Base-by-base conservation (phyloP, 2,888 invertebrate species). In the Athripsodes cinereus region DNA sequence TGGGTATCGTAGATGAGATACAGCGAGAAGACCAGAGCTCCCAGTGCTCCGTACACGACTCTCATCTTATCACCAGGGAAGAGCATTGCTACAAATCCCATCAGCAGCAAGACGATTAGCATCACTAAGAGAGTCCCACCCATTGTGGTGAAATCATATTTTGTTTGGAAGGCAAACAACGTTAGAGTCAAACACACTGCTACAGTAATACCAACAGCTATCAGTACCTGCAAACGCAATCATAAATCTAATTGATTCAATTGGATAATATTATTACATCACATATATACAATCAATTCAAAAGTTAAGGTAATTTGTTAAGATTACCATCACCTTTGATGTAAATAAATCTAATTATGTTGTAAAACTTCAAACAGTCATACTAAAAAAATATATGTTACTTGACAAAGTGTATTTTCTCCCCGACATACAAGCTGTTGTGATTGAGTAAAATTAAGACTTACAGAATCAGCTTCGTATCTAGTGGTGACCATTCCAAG, bases 1-100 rank as follows among this genome's bases (percentile, higher is more conserved):
- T 96, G 95, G 0, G 94, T 95, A 74, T 96, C 96, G 71, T 92
- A 92, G 13, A 96, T 83, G 53, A 96, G 77, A 73, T 93, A 96
- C 54, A 94, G 71, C 0, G 91, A 92, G 76, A 96, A 96, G 1
- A 96, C 72, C 8, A 96, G 74, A 0, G 94, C 96, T 8, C 95
- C 96, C 11, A 92, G 68, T 0, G 88, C 88, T 0, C 93, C 88
- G 72, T 96, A 96, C 1, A 93, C 81, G 10, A 92, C 69, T 0
- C 81, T 81, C 61, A 91, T 74, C 20, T 84, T 80, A 66, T 80
- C 81, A 64, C 73, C 74, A 34, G 74, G 68, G 8, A 77, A 74
- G 1, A 77, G 73, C 13, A 83, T 80, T 10, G 83, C 76, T 58
- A 93, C 76, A 44, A 94, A 80, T 5, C 92, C 90, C 68, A 93